phyloP scores from a whole-genome alignment of 2,888 invertebrate species.

The Leucania comma region DNA sequence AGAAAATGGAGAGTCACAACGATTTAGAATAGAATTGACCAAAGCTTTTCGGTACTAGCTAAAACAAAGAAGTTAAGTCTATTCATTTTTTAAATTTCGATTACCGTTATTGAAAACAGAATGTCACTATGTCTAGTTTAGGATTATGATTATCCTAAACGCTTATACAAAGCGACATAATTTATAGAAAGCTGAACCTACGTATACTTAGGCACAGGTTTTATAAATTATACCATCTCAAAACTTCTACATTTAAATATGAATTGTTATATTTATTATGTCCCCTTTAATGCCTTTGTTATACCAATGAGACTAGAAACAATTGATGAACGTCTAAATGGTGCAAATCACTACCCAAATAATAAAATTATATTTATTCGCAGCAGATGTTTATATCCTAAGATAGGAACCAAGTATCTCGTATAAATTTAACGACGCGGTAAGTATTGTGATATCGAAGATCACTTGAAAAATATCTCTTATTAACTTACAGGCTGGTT shows the following conservation, averaged over 20 bases:
- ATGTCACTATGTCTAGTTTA: not conserved
- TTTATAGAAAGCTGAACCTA: no score
- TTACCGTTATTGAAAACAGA: not conserved
- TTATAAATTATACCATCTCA: not conserved
- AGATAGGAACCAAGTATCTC: not conserved
- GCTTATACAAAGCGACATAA: no score
- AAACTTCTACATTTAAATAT: not conserved
- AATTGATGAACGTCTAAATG: not conserved
- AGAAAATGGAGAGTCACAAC: not conserved
- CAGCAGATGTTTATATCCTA: not conserved
- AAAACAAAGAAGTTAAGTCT: not conserved
- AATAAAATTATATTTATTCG: not conserved
- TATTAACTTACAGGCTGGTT: no score
- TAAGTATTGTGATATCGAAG: not conserved
- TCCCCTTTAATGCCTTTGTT: not conserved
- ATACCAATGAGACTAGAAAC: not conserved
- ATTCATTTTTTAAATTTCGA: not conserved
- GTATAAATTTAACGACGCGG: not conserved
- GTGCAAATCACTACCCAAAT: not conserved
- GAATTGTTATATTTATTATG: not conserved
- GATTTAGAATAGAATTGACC: not conserved
- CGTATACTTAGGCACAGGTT: not conserved
- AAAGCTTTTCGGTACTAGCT: not conserved
- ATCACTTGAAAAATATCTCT: no score
- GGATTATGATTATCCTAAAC: no score